Base-by-base conservation (phyloP, 2,113 vertebrate genomes). In the Crotophaga sulcirostris region DNA sequence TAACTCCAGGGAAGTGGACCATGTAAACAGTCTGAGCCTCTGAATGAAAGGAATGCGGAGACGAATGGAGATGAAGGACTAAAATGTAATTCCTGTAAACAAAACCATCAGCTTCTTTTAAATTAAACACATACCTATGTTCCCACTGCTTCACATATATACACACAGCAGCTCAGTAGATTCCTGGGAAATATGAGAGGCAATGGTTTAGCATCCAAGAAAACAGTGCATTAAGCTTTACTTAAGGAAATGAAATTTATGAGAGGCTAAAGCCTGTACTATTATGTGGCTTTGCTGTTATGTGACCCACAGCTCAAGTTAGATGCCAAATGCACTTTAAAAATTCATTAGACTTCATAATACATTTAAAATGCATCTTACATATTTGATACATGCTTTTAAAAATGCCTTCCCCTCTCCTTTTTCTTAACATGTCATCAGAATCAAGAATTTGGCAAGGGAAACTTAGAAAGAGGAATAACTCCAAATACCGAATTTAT, bases 1-100 rank as follows among this genome's bases (percentile, higher is more conserved):
- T 82, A 97, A 89, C 76, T 36, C 56, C 92, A 58, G 89, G 91
- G 96, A 97, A 98, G 87, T 34, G 40, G 96, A 96, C 75, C 97
- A 84, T 96, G 84, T 56, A 97, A 97, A 97, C 79, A 97, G 85
- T 94, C 93, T 76, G 84, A 94, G 94, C 73, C 87, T 70, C 94
- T 95, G 89, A 96, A 95, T 94, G 94, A 94, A 90, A 86, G 96
- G 97, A 98, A 98, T 98, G 98, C 13, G 19, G 90, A 94, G 94
- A 95, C 97, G 97, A 97, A 97, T 87, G 96, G 96, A 84, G 84
- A 96, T 69, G 89, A 83, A 91, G 84, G 89, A 80, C 93, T 73
- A 93, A 95, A 93, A 93, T 92, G 86, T 42, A 92, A 90, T 75
- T 95, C 80, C 36, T 72, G 78, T 94, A 96, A 97, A 97, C 95